Evolutionary conservation across 2,113 vertebrate species (phyloP), one percentile per base, ranked within the genome.

Genomic region (Loxodonta africana): DNA sequence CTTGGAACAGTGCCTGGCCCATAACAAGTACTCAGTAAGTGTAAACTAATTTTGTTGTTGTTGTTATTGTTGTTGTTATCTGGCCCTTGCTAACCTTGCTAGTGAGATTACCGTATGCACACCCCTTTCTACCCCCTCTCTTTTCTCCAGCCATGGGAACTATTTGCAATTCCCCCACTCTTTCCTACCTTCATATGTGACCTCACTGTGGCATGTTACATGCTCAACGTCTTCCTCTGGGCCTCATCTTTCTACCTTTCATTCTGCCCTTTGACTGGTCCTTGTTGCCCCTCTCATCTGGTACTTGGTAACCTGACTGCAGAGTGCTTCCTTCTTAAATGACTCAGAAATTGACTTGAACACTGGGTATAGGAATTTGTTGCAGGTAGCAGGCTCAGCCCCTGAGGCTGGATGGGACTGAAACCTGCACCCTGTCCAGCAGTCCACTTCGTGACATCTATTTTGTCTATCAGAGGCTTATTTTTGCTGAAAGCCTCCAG

Each of bases 51-150:
- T 57, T 48, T 48, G 48, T 48, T 48, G 10, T 57, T 28, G 15
- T 26, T 41, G 2, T 2, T 26, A 6, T 17, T 21, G 28, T 21
- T 26, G 10, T 2, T 51, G 33, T 6, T 28, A 2, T 20, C 90
- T 28, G n/a, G 14, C 44, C 63, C 48, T 5, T 7, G 81, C 14
- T 8, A 0, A 0, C 26, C 48, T 51, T 92, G 41, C 1, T 0
- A 10, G 23, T n/a, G 37, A 23, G 28, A 5, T 25, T 28, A 33
- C 41, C 62, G 37, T 9, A 10, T 0, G 48, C 0, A 0, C 37
- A 5, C 4, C 18, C 69, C 15, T 0, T 15, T 3, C 3, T 5
- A 8, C 3, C 2, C 0, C 0, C 12, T 37, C 60, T 60, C 62
- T 82, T 25, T 30, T 53, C 60, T 57, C 48, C 6, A 41, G 87